Evolutionary conservation across 2,888 invertebrate genomes (phyloP), one percentile per base, ranked within the genome.

Genomic region (Epistrophe grossulariae): DNA sequence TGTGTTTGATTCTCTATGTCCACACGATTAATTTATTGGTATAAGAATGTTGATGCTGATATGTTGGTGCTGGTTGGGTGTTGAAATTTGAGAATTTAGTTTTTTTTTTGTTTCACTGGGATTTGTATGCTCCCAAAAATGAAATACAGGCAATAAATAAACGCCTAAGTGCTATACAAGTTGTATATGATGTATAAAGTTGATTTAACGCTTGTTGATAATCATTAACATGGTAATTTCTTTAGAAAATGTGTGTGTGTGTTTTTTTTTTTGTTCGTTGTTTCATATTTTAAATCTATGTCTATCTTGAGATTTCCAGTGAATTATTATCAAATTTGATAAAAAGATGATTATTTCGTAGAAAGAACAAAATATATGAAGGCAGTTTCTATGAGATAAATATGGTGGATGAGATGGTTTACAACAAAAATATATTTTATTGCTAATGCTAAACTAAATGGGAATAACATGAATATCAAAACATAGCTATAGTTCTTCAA

Each of bases 61-160:
- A 43, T 9, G 24, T 40, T 4, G 15, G 13, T 13, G 1, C 24
- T 38, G 87, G 83, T 70, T 79, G 71, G 87, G 87, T 83, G 87
- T 87, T 87, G 87, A 87, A 79, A 83, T 83, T 87, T 79, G 74
- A 83, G 83, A 87, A 83, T 83, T 83, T 76, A 83, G 72, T 70
- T 66, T 57, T 66, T 79, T 79, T 73, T 71, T 78, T 59, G 62
- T 13, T n/a, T n/a, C n/a, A 35, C 31, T 60, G 59, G 11, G 43
- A 55, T 40, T 24, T 52, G 82, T 35, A 35, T 76, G 87, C 83
- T 83, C 87, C 48, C 71, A 79, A 87, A 85, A 83, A 76, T 83
- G 70, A 79, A 71, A 76, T 79, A 83, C 60, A 66, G 55, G 50
- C 76, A 35, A 83, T 87, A 83, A 87, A 87, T 87, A 87, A 87